phyloP scores from a whole-genome alignment of 2,113 vertebrate genomes.

The Myxocyprinus asiaticus region DNA sequence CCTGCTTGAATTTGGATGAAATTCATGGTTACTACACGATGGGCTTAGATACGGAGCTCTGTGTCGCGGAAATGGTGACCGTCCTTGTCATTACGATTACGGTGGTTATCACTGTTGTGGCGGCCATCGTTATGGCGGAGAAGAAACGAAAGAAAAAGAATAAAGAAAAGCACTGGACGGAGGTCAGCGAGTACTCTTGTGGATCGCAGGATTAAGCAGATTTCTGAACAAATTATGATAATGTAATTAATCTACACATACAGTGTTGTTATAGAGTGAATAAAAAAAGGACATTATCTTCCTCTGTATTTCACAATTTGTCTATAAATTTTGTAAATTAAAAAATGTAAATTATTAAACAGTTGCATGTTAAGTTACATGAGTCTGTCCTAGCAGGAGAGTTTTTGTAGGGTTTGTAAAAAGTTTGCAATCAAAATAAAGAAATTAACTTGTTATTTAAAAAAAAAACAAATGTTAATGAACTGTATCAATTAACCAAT shows the following conservation, averaged over 20 bases:
- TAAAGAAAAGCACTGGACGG: slow-evolving; percentile 75
- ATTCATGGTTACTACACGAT: slow-evolving; percentile 56
- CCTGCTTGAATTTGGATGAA: slow-evolving; percentile 65
- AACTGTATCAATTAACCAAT: too few species aligned
- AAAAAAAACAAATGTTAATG: too few species aligned
- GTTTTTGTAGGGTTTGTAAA: too few species aligned
- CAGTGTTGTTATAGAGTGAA: not conserved
- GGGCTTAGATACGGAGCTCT: slow-evolving; percentile 74
- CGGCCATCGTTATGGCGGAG: slow-evolving; percentile 79
- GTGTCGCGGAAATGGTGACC: slow-evolving; percentile 79
- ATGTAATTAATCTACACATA: not conserved
- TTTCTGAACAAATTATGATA: slow-evolving; percentile 21
- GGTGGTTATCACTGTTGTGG: slow-evolving; percentile 78
- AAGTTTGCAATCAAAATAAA: too few species aligned
- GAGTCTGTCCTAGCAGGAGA: too few species aligned
- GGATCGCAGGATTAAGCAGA: slow-evolving; percentile 59
- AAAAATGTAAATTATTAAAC: too few species aligned
- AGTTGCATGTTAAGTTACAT: too few species aligned
- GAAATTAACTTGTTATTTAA: too few species aligned
- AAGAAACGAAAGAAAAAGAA: slow-evolving; percentile 76
- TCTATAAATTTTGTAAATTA: too few species aligned
- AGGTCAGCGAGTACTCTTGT: slow-evolving; percentile 59
- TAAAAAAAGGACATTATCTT: too few species aligned
- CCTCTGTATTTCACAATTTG: too few species aligned
- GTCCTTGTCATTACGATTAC: slow-evolving; percentile 81